Evolutionary conservation across 1,140 invertebrate genomes (phyloP), one percentile per base, ranked within the genome.

Genomic region (Ips typographus): DNA sequence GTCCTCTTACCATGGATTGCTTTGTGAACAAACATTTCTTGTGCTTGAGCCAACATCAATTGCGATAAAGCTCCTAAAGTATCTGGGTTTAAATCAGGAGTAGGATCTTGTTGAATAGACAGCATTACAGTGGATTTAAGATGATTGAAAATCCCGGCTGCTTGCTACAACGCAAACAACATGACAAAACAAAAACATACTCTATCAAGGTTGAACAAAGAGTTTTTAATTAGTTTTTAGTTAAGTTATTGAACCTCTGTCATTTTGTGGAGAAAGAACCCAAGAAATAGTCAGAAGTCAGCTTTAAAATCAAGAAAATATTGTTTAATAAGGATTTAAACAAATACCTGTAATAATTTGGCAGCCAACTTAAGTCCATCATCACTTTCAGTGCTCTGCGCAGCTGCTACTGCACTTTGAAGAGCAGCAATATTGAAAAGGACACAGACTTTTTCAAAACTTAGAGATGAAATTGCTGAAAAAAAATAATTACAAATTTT

Each of bases 381-480:
- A 82, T 99, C 97, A 65, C 85, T 94, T 47, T 95, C 91, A 47
- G 94, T 81, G 37, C 90, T 90, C 81, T 98, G 94, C 63, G 87
- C 84, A 6, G 92, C 87, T 3, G 95, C 98, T 2, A 99, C 87
- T 65, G 91, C 87, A 80, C 92, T 94, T 83, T 98, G 94, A 72
- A 98, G 83, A 1, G 97, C 95, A 8, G 91, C 98, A 77, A 98
- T 95, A 82, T 99, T 99, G 83, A 98, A 99, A 1, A 99, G 84
- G 56, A 99, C 89, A 79, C 96, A 98, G 44, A 96, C 89, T 79
- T 93, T 94, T 82, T 99, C 98, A 82, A 94, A 99, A 3, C 88
- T 85, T 60, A 96, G 81, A 2, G 94, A 94, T 47, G 93, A 87
- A 56, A 95, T 86, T 8, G 93, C 92, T 94, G 76, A 53, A 84